A percentile compares a stretch with the other conserved stretches of the same genome.
phyloP scores from a whole-genome alignment of 2,797 vertebrate species.

The Artibeus lituratus region DNA sequence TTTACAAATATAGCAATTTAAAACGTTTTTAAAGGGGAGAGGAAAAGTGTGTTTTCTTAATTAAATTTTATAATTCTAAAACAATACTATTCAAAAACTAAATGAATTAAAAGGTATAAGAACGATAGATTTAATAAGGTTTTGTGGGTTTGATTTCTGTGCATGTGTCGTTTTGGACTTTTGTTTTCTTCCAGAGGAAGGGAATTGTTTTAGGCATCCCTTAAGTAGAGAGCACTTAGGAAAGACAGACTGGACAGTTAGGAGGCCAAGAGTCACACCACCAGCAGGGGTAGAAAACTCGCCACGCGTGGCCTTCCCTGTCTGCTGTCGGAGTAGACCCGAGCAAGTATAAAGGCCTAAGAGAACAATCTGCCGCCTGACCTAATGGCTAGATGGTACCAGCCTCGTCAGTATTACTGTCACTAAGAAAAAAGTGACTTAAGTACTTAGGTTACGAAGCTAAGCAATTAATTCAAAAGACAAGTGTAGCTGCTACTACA shows the following conservation, averaged over 20 bases:
- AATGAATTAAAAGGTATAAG: neutral
- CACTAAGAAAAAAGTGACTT: neutral
- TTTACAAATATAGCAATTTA: neutral
- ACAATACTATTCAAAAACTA: neutral
- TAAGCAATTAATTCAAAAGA: neutral
- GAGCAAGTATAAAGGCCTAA: fast-evolving
- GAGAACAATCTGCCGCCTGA: neutral
- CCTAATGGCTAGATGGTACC: neutral
- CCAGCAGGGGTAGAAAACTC: too few species aligned
- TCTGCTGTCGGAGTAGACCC: neutral
- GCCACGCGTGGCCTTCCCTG: fast-evolving
- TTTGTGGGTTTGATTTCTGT: neutral
- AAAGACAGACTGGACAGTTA: neutral
- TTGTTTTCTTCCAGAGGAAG: neutral
- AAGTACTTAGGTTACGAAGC: neutral
- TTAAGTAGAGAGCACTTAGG: neutral
- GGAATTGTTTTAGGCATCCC: neutral
- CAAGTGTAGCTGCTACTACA: neutral
- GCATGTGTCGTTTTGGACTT: neutral
- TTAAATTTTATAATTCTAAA: neutral
- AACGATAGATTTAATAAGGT: neutral
- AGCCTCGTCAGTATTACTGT: neutral
- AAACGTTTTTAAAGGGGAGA: neutral
- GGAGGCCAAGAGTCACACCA: neutral
- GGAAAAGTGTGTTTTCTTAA: neutral